Percentiles rank a stretch among this genome's conserved stretches.
Conservation (phyloP, 2,888 invertebrate species). For the Watsonalla binaria region DNA sequence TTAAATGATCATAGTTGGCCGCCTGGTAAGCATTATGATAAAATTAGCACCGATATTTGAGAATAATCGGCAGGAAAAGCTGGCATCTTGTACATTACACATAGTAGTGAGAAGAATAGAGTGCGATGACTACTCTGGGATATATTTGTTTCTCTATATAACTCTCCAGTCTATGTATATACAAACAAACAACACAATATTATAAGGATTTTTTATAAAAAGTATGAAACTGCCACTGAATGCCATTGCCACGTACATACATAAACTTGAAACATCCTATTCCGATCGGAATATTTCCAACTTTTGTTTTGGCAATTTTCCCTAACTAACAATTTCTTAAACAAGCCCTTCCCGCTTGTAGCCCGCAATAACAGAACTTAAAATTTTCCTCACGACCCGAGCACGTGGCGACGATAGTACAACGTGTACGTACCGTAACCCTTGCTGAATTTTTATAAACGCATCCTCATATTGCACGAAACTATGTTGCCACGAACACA, state of each 20-base stretch:
- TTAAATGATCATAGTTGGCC: no score
- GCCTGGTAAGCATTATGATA: no score
- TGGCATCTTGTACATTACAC: no score
- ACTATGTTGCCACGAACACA: no score
- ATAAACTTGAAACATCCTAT: neutral
- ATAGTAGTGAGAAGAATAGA: no score
- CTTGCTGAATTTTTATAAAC: slow-evolving; percentile 39
- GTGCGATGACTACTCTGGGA: no score
- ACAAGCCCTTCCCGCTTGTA: neutral
- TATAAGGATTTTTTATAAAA: no score
- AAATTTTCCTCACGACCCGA: slow-evolving; percentile 45
- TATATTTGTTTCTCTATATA: no score
- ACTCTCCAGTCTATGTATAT: no score
- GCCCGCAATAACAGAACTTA: slow-evolving; percentile 27
- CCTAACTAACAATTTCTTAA: neutral
- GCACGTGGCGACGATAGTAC: slow-evolving; percentile 48
- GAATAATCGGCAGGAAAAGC: no score
- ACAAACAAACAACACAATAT: no score
- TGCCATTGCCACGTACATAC: neutral
- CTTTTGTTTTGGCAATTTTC: neutral
- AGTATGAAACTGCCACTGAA: neutral
- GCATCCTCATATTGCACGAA: neutral
- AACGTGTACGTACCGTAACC: slow-evolving; percentile 25
- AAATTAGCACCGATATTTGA: no score
- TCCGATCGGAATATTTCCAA: neutral